phyloP scores from a whole-genome alignment of 2,797 vertebrate species.

The Sebastes miniatus region DNA sequence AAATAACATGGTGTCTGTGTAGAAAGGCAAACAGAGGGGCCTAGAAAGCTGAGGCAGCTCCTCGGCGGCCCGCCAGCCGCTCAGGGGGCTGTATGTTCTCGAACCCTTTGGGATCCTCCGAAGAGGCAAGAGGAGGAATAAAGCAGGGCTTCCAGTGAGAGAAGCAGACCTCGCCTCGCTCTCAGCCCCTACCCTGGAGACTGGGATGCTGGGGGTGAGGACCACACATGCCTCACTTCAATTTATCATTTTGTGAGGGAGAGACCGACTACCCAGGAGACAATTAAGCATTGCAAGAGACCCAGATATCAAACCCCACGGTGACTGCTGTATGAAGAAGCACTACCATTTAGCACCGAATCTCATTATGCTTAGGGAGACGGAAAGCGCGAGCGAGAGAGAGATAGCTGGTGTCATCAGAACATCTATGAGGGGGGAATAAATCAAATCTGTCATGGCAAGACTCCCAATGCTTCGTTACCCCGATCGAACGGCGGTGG shows the following conservation, averaged over 20 bases:
- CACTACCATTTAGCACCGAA: conserved; percentile 77
- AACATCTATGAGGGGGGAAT: conserved; percentile 76
- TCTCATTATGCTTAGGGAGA: conserved; percentile 76
- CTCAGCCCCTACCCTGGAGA: conserved; percentile 76
- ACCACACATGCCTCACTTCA: conserved; percentile 80
- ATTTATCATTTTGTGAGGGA: conserved; percentile 82
- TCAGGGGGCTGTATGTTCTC: conserved; percentile 61
- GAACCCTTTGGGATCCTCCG: conserved; percentile 68
- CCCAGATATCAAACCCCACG: conserved; percentile 81
- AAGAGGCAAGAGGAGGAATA: conserved; percentile 57
- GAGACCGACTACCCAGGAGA: conserved; percentile 79
- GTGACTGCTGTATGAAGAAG: conserved; percentile 75
- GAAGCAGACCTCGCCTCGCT: conserved; percentile 70
- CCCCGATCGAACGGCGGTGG: conserved; percentile 69
- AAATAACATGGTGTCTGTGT: conserved; percentile 51
- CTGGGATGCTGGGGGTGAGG: conserved; percentile 73
- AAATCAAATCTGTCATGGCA: conserved; percentile 78
- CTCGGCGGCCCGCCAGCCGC: conserved; percentile 52
- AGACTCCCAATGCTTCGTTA: conserved; percentile 70
- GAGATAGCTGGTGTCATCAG: conserved; percentile 74
- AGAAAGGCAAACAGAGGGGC: conserved; percentile 66
- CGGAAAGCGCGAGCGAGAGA: conserved; percentile 33
- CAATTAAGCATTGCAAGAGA: conserved; percentile 82
- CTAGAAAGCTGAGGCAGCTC: conserved; percentile 74
- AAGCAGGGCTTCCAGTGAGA: conserved; percentile 68